Percentiles rank a stretch among this genome's conserved stretches.
Conservation (phyloP, 2,113 vertebrate genomes). For the Callorhinus ursinus region DNA sequence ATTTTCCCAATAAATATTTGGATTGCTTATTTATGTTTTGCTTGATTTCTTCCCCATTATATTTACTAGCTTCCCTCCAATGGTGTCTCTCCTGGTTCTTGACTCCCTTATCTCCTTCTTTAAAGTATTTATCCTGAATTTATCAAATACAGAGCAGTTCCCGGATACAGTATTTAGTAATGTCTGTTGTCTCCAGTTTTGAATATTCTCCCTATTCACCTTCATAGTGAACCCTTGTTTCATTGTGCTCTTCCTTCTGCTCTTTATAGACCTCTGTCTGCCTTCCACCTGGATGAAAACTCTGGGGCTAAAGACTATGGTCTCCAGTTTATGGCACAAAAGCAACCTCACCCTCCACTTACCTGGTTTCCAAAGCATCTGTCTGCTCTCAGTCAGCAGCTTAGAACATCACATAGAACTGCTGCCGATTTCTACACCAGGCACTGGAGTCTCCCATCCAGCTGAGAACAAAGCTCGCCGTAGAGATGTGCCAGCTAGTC, state of each 20-base stretch:
- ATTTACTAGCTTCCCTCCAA: slow-evolving; percentile 7
- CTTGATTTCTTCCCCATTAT: background rate
- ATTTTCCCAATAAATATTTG: slow-evolving; percentile 14
- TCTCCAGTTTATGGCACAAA: background rate
- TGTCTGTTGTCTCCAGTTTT: background rate
- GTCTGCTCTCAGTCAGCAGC: background rate
- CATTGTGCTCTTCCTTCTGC: background rate
- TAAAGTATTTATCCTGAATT: background rate
- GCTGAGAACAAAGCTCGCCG: background rate
- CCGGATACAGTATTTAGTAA: background rate
- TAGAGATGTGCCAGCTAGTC: background rate
- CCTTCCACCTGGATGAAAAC: slow-evolving; percentile 2
- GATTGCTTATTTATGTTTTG: background rate
- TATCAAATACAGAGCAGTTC: background rate
- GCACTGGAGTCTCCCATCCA: background rate
- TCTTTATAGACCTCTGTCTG: background rate
- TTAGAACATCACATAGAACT: background rate
- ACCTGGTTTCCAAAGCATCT: background rate
- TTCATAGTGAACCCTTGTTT: background rate
- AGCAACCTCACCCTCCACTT: background rate
- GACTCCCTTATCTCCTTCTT: background rate
- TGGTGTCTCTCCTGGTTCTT: background rate
- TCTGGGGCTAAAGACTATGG: background rate
- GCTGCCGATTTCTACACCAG: background rate
- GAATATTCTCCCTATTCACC: background rate